Base-by-base conservation (phyloP, 2,797 vertebrate species). In the Spinus olivaceus region DNA sequence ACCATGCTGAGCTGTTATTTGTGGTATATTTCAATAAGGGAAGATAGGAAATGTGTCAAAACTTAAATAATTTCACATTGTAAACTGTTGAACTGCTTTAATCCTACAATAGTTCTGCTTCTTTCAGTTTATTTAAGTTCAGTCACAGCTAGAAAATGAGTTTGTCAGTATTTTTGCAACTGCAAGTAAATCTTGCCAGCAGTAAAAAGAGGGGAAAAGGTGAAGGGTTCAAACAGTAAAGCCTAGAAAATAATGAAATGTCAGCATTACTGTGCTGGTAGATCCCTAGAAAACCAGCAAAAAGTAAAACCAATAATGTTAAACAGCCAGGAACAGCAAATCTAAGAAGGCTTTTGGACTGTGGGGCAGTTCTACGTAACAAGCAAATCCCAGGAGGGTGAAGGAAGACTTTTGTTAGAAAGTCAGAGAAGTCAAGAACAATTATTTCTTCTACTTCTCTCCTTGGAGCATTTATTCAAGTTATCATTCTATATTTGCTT, bases 71-170 rank as follows among this genome's bases (percentile, higher is more conserved):
- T 91, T 95, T 95, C 86, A 88, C 81, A 64, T 94, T 86, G 83
- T 86, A 94, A 96, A 88, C 80, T 95, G 92, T 60, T 89, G 90
- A 94, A 92, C 81, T 86, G 78, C 76, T 91, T 84, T 88, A 95
- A 93, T 91, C 63, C 78, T 77, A 85, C 92, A 85, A 86, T 89
- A 70, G 86, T 88, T 94, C 85, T 92, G 64, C 72, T 91, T 69
- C 71, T 91, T 96, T 90, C 87, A 64, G 91, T 94, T 94, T 95
- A 88, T 96, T 94, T 93, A 90, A 96, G 92, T 86, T 94, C 76
- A 94, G 56, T 92, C 77, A 81, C 91, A 91, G 91, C 63, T 92
- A 92, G 85, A 86, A 95, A 94, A 94, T 91, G 89, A 84, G 77
- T 39, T 81, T 73, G 49, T 67, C 0, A 0, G 59, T 91, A 88